Conservation (phyloP, 2,113 vertebrate species). For the Panthera leo region DNA sequence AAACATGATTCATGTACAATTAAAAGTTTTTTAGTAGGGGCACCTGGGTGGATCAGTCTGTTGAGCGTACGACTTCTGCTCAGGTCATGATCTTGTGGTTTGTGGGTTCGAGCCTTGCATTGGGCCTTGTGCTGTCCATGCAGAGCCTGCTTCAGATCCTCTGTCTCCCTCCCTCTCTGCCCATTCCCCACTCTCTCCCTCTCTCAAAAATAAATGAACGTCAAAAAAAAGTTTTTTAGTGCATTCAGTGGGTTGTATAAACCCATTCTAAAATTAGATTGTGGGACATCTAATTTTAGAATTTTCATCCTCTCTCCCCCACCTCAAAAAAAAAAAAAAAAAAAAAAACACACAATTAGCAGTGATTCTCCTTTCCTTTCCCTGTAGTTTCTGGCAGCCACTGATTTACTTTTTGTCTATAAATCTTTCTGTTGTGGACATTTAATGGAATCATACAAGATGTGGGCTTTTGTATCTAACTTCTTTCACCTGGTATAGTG, state of each 20-base stretch:
- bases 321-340: not conserved
- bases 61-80: too few relatives aligned
- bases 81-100: too few relatives aligned
- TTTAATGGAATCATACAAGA: not conserved
- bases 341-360: too few relatives aligned
- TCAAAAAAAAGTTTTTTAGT: not conserved
- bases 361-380: not conserved
- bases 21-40: not conserved
- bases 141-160: too few relatives aligned
- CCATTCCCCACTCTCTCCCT: too few relatives aligned
- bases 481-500: not conserved
- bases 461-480: not conserved
- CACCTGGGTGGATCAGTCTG: too few relatives aligned
- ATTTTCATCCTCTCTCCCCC: not conserved
- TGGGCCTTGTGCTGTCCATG: too few relatives aligned
- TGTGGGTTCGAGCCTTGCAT: too few relatives aligned
- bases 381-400: not conserved
- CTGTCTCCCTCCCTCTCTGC: too few relatives aligned
- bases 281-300: not conserved
- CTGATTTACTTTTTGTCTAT: not conserved
- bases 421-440: not conserved
- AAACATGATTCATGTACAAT: not conserved
- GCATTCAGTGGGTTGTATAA: not conserved
- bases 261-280: not conserved
- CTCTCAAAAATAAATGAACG: too few relatives aligned